Base-by-base conservation (phyloP, 2,888 invertebrate genomes). In the Panopea generosa region DNA sequence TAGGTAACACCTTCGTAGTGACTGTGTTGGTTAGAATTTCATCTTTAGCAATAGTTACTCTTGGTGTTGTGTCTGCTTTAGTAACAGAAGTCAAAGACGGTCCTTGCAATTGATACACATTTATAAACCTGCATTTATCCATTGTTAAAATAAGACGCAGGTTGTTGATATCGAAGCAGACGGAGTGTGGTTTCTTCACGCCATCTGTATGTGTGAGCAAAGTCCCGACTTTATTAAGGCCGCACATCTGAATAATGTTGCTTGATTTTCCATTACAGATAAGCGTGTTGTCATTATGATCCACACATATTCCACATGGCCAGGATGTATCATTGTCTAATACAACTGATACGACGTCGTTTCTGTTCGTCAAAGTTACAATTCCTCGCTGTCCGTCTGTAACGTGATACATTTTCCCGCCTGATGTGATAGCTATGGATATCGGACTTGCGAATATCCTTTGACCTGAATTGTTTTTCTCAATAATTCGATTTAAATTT, bases 261-360 rank as follows among this genome's bases (percentile, higher is more conserved):
- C 63, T 68, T 4, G 59, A 55, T 45, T 55, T 63, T 16, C 72
- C 55, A 55, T 65, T 73, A 14, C 77, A 77, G 4, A 68, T 50
- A 2, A 77, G 27, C 14, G 61, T 63, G 45, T 69, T 72, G 26
- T 63, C 77, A 29, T 72, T 60, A 26, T 45, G 60, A 40, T 77
- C 77, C 22, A 77, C 20, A 22, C 72, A 69, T 24, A 77, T 69
- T 14, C 77, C 77, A 69, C 77, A 77, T 16, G 77, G 77, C 77
- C 77, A 77, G 2, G 60, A n/a, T 6, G 59, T 29, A 7, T 69
- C 65, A 9, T 63, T 65, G n/a, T 61, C 20, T 7, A 69, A 59
- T 29, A 73, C 38, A 7, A 77, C 69, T 9, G 77, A 77, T 2
- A 77, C 57, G 4, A 77, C 77, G 33, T 77, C 77, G 50, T 77